Base-by-base conservation (phyloP, 1,140 invertebrate genomes). In the Odontomachus brunneus region DNA sequence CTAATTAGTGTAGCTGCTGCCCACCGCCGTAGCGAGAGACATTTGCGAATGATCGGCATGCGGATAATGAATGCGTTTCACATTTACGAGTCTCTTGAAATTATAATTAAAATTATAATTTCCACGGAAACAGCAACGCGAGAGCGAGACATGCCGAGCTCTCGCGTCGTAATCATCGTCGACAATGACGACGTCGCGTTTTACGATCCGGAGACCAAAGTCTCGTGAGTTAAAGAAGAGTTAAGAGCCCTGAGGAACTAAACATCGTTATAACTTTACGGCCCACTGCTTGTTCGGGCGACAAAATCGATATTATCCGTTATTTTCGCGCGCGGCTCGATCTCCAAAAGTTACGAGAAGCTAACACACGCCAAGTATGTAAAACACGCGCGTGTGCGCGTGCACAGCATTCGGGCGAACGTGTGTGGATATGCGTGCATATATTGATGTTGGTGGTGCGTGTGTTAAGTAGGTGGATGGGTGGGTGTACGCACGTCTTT, bases 91-190 rank as follows among this genome's bases (percentile, higher is more conserved):
- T 80, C 65, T 51, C 71, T 80, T 80, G 33, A 80, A 80, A 80
- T 80, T 80, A 80, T 71, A 80, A 80, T 80, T 80, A 80, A 80
- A 69, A 75, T 63, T 63, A 59, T 63, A 75, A 80, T 80, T 80
- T 80, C 53, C 33, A 57, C 44, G 33, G n/a, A 80, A 48, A 69
- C 69, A 71, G 69, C 51, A 29, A 17, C 75, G 65, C 38, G n/a
- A 33, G 65, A 26, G 17, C n/a, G 26, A 60, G 26, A 63, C 57
- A 48, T n/a, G 22, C 57, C 24, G n/a, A 15, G 38, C 19, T 4
- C 53, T 65, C 5, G 29, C 60, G 49, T 78, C 55, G 29, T 33
- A n/a, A n/a, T 33, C 3, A 44, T 7, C 38, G 38, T 5, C 38
- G 38, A 44, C 38, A 7, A 33, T 7, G 38, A 44, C 38, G 38